Evolutionary conservation across 2,888 invertebrate species (phyloP), one percentile per base, ranked within the genome.

Genomic region (Falcaria lacertinaria): DNA sequence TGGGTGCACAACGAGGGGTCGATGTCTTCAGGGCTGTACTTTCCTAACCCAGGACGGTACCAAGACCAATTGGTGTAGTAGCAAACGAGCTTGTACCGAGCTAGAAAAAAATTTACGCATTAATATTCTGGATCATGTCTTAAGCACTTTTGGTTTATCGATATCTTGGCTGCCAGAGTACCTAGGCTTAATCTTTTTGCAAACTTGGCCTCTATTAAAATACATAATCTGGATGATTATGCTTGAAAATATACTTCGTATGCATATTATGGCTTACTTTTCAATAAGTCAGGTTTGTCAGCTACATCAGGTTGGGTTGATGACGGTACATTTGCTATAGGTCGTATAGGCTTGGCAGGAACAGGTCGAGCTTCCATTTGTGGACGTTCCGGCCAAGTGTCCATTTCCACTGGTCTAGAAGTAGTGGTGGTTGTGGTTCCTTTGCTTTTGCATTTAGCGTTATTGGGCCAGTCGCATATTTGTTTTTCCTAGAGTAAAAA

Each of bases 61-160:
- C 97, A 97, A 0, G 97, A 96, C 97, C 97, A 97, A 71, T 97
- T 97, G 0, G 97, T 97, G 77, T 96, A 97, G 79, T 97, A 97
- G 67, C 97, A 97, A 0, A 97, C 95, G 0, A 97, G 91, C 77
- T 96, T 96, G 73, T 92, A 96, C 46, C 93, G 90, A 14, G 94
- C 95, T 71, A 91, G 81, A 11, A 28, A 48, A 92, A n/a, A n/a
- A n/a, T n/a, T n/a, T n/a, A n/a, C n/a, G n/a, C n/a, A n/a, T n/a
- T n/a, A n/a, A n/a, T n/a, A n/a, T n/a, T n/a, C n/a, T n/a, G n/a
- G n/a, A n/a, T n/a, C n/a, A n/a, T n/a, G n/a, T n/a, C n/a, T n/a
- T n/a, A n/a, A n/a, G n/a, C n/a, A n/a, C n/a, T n/a, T n/a, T n/a
- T n/a, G n/a, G n/a, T n/a, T n/a, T n/a, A n/a, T n/a, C n/a, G n/a